Base-by-base conservation (phyloP, 2,797 vertebrate genomes). In the Tachyglossus aculeatus region DNA sequence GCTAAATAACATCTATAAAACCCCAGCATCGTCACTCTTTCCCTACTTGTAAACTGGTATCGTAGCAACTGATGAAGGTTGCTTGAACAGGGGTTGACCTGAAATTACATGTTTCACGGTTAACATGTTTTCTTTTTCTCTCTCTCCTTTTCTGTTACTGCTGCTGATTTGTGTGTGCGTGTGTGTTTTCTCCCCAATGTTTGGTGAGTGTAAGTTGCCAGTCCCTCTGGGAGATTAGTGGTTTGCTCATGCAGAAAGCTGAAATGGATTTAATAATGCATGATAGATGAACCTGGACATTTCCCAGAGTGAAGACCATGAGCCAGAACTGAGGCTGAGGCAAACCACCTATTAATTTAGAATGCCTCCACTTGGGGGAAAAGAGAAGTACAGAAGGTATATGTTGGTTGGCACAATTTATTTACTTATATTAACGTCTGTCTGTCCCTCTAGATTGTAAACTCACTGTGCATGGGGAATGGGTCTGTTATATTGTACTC, bases 41-140 rank as follows among this genome's bases (percentile, higher is more conserved):
- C 71, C 62, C 58, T 81, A 61, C 53, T 57, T 72, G 34, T 62
- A 74, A 57, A 25, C 55, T 80, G 77, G 87, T 88, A 84, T 32
- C 74, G 2, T 87, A 89, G 87, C 87, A 89, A 89, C 90, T 82
- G 78, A 83, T 60, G 73, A 81, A 89, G 45, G 83, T 80, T 67
- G 65, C 80, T 67, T 75, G 67, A 79, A 83, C 86, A 82, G 14
- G 8, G 33, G 57, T 57, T 83, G 67, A 84, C 83, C 80, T 62
- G 60, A 80, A 88, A 84, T 80, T 71, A 73, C 40, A 38, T 14
- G n/a, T 86, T 80, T 81, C 57, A 34, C 2, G 4, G 45, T 71
- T 75, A 84, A 33, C 14, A 29, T 78, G 54, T 72, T 81, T 84
- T 64, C 50, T 47, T 0, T 7, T 9, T 2, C n/a, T 45, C 18